Conservation (phyloP, 2,797 vertebrate genomes). For the Acanthurus lineatus region DNA sequence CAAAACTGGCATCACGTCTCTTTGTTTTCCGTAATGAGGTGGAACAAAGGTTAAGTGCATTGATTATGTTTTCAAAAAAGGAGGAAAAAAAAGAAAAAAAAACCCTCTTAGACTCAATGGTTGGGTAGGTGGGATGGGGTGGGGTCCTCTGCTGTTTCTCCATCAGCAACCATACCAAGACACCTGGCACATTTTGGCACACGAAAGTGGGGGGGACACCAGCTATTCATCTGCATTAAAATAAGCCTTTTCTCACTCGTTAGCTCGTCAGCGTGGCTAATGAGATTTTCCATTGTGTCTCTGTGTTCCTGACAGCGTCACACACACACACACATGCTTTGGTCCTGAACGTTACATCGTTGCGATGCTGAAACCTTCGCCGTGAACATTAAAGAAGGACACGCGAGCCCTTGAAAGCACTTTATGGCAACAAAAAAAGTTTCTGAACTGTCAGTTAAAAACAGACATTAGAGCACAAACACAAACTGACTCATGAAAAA, state of each 20-base stretch:
- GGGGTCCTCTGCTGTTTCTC: neutral
- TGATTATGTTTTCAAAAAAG: conserved; percentile 36
- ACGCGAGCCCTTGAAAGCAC: neutral
- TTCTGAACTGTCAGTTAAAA: conserved; percentile 1
- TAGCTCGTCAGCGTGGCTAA: conserved; percentile 26
- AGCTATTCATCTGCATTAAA: conserved; percentile 22
- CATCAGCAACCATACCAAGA: conserved; percentile 28
- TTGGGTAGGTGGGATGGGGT: neutral
- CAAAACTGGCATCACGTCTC: conserved; percentile 46
- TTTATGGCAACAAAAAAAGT: neutral
- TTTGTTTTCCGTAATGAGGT: conserved; percentile 66
- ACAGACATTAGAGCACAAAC: neutral
- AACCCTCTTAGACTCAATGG: too few relatives aligned
- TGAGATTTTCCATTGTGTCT: conserved; percentile 35
- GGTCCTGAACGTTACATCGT: neutral
- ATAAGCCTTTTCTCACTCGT: conserved; percentile 13
- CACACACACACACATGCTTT: neutral
- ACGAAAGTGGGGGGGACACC: neutral
- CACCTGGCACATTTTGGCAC: conserved; percentile 53
- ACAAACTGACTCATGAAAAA: neutral
- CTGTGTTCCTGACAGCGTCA: conserved; percentile 11
- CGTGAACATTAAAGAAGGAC: neutral
- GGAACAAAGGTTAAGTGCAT: conserved; percentile 63
- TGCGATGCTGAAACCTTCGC: conserved; percentile 2
- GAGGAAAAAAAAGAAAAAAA: neutral